Base-by-base conservation (phyloP, 2,888 invertebrate species). In the Megastigmus dorsalis region DNA sequence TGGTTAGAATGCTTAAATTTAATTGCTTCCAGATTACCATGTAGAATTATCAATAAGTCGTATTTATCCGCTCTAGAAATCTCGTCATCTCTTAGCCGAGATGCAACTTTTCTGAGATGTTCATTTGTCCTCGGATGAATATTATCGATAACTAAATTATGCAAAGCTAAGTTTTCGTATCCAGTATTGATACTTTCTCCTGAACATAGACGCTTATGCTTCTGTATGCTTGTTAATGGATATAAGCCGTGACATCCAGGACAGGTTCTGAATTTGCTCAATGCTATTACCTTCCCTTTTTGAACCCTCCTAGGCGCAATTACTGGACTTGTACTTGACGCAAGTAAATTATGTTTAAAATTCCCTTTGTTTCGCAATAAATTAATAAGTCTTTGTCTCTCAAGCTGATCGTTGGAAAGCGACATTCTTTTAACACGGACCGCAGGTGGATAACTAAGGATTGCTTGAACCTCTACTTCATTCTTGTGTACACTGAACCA, bases 131-230 rank as follows among this genome's bases (percentile, higher is more conserved):
- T 20, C 2, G 20, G 52, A 28, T 48, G 30, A 18, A 60, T 18
- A 54, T 70, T 23, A 28, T 36, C 63, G 1, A 71, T 33, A 1
- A 63, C 26, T 26, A 52, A 55, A 26, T 71, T 63, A 55, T 33
- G 43, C 1, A 52, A 9, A 0, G 10, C n/a, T 28, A 5, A 5
- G 28, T 13, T 20, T 15, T 26, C 4, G n/a, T 41, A 6, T 5
- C 6, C 3, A 1, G 5, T 26, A 0, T 26, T 6, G 6, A 43
- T 5, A n/a, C n/a, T 9, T 18, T 18, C 20, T 13, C 28, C 38
- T 1, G n/a, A 4, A 15, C 59, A 59, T 28, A 4, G 1, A 6
- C 5, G 10, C 1, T 43, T 2, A 28, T 59, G 59, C 7, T 43
- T 59, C 5, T 5, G 7, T 15, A 43, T 41, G 0, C 5, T 3